Base-by-base conservation (phyloP, 2,797 vertebrate species). In the Poeciliopsis paucimaculata region DNA sequence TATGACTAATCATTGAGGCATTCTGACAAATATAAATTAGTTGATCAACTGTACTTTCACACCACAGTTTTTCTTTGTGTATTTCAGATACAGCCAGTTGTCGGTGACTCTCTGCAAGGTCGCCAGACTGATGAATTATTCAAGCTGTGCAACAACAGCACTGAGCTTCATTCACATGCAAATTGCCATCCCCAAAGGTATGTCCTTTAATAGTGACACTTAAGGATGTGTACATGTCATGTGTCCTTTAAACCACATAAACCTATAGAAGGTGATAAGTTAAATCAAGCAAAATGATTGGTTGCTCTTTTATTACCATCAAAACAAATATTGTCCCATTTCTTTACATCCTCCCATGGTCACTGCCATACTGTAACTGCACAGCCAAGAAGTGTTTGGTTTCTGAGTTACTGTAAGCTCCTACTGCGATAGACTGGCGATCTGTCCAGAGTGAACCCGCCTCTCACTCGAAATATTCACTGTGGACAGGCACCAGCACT, bases 151-250 rank as follows among this genome's bases (percentile, higher is more conserved):
- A 76, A 81, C 89, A 85, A 84, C 87, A 82, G 76, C 81, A 86
- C 53, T 76, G 66, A 73, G 73, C 77, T 90, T 93, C 90, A 94
- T 95, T 94, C 92, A 84, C 82, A 94, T 94, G 93, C 92, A 94
- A 94, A 95, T 92, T 94, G 77, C 85, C 86, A 34, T 82, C 82
- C 86, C 84, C 86, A 88, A 90, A 93, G 84, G 88, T 90, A 81
- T 60, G 76, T 62, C 81, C 72, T 86, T 90, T 91, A 71, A 91
- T 91, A 76, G 86, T 75, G 75, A 78, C 18, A 62, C 80, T 87
- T 82, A 84, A 89, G 77, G 75, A 80, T 75, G 71, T 49, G 10
- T 62, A 57, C 47, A 75, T 68, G 66, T 60, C 13, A 46, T 20
- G 0, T 79, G 79, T 53, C 80, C 79, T 81, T 41, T 77, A 71